Percentiles rank a stretch among this genome's conserved stretches.
These are phyloP conservation scores for Drosophila orosa DNA, from an alignment of 1,140 invertebrate species.

Conservation along the genomic window DNA sequence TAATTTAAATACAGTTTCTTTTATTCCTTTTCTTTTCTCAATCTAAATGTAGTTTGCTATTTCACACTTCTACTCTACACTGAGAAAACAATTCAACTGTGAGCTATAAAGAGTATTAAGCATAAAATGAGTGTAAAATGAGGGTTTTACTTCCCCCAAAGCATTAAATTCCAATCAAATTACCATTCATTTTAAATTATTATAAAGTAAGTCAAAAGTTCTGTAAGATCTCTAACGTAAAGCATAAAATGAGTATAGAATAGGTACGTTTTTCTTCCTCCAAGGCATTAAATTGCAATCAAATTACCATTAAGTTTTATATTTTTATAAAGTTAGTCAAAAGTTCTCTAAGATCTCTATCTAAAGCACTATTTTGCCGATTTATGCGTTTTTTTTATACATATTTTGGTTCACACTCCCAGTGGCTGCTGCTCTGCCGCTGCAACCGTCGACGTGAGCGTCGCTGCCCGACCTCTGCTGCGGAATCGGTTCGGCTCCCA, in stretches of 20 bases:
- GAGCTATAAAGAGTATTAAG: no score
- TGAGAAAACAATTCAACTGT: not conserved
- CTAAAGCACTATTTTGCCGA: not conserved
- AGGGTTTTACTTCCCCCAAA: no score
- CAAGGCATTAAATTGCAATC: no score
- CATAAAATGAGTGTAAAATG: no score
- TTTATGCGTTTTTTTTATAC: not conserved
- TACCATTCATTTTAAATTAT: no score
- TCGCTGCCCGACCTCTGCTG: conserved; percentile 13
- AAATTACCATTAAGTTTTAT: no score
- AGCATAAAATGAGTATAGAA: no score
- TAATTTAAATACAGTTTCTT: not conserved
- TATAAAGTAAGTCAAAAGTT: no score
- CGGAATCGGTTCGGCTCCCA: conserved; percentile 10
- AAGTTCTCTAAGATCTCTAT: not conserved
- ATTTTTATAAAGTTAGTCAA: not conserved
- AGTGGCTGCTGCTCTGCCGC: conserved; percentile 22
- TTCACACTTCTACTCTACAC: not conserved
- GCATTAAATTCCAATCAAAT: no score
- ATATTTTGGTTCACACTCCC: not conserved
- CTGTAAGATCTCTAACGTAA: no score
- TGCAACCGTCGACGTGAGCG: conserved; percentile 8
- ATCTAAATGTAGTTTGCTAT: not conserved
- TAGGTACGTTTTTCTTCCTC: no score
- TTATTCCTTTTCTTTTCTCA: not conserved